phyloP scores from a whole-genome alignment of 2,113 vertebrate genomes.

The Zosterops hypoxanthus region DNA sequence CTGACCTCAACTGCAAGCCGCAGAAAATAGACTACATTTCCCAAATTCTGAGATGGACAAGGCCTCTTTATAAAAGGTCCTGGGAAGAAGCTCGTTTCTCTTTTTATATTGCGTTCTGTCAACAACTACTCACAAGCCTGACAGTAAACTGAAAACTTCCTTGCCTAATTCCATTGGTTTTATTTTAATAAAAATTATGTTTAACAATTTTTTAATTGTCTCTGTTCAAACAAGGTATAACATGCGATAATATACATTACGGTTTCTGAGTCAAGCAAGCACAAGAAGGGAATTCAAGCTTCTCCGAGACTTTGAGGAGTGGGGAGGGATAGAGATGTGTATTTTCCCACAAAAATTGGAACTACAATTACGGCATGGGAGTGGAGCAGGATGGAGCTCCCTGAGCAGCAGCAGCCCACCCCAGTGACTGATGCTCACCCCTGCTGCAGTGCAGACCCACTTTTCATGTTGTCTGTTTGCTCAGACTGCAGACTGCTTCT shows the following conservation, averaged over 20 bases:
- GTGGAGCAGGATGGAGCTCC: not conserved
- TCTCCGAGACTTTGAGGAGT: not conserved
- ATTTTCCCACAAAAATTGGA: not conserved
- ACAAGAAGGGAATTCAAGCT: not conserved
- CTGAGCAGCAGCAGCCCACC: not conserved
- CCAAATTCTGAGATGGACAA: slow-evolving; percentile 60
- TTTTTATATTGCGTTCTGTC: slow-evolving; percentile 37
- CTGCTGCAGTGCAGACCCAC: not conserved
- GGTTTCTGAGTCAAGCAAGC: not conserved
- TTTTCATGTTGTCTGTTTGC: not conserved
- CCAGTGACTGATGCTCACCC: not conserved
- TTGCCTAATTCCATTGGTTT: not conserved
- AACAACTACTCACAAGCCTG: slow-evolving; percentile 15
- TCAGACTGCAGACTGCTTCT: not conserved
- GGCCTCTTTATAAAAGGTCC: slow-evolving; percentile 54
- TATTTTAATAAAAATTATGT: not conserved
- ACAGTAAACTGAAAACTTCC: slow-evolving; percentile 6
- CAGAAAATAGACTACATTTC: slow-evolving; percentile 42
- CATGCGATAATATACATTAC: not conserved
- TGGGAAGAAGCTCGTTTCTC: slow-evolving; percentile 52
- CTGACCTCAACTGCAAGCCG: slow-evolving; percentile 45
- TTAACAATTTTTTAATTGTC: not conserved
- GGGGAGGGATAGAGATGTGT: not conserved
- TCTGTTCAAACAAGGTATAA: not conserved
- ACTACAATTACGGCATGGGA: not conserved